These are phyloP conservation scores for Anastrepha obliqua DNA, from an alignment of 1,140 invertebrate genomes.

Conservation along the genomic window DNA sequence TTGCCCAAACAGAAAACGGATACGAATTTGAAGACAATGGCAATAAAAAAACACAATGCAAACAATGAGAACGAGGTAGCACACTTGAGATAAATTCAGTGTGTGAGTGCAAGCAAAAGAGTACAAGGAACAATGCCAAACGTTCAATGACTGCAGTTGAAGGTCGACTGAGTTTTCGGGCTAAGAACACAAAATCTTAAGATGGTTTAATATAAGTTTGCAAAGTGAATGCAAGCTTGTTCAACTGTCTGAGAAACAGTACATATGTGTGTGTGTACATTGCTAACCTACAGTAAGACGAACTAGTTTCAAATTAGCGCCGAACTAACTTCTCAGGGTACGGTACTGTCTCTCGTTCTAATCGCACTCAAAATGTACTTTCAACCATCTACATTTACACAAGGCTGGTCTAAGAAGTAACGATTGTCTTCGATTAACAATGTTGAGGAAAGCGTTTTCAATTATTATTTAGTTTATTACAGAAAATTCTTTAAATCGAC, in stretches of 20 bases:
- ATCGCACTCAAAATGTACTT: too few relatives aligned
- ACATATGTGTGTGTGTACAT: background rate
- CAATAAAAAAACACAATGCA: background rate
- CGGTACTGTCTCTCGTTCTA: too few relatives aligned
- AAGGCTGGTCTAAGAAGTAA: too few relatives aligned
- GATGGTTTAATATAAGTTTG: background rate
- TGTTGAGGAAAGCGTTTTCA: too few relatives aligned
- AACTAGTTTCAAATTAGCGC: too few relatives aligned
- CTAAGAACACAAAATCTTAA: constrained; percentile 11
- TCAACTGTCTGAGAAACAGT: constrained; percentile 20
- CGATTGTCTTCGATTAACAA: too few relatives aligned
- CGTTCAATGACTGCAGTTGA: constrained; percentile 43
- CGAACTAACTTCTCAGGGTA: too few relatives aligned
- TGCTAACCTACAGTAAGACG: too few relatives aligned
- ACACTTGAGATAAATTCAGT: background rate
- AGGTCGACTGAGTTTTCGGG: constrained; percentile 29
- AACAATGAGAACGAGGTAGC: background rate
- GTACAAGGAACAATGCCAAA: constrained; percentile 15
- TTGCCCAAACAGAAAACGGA: background rate
- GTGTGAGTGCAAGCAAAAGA: background rate
- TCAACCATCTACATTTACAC: too few relatives aligned
- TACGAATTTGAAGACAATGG: constrained; percentile 7
- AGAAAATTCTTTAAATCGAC: too few relatives aligned
- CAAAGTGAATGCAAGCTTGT: background rate
- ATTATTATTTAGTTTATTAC: too few relatives aligned